Percentiles rank a stretch among this genome's conserved stretches.
Conservation (phyloP, 1,140 invertebrate species). For the Aphis craccivora region DNA sequence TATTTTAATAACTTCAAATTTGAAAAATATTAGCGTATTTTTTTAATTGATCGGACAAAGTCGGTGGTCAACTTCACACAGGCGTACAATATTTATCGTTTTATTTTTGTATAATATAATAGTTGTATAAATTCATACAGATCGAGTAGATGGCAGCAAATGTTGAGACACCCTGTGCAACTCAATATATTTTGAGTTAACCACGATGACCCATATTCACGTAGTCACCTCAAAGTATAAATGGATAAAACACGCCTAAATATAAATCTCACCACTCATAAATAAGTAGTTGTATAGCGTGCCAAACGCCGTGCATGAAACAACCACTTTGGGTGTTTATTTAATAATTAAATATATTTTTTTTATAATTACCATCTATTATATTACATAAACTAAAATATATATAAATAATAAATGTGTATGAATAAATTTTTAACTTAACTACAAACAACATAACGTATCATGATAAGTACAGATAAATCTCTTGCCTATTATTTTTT, state of each 20-base stretch:
- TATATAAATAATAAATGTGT: background rate
- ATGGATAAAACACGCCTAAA: background rate
- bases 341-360: too few species aligned
- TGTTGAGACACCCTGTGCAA: background rate
- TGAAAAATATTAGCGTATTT: background rate
- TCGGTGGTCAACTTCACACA: too few species aligned
- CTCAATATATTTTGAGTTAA: background rate
- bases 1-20: too few species aligned
- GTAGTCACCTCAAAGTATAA: background rate
- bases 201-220: background rate
- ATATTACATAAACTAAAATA: too few species aligned
- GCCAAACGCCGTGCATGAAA: background rate
- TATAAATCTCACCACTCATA: background rate
- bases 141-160: background rate
- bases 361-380: too few species aligned
- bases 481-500: background rate
- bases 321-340: background rate
- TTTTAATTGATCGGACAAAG: background rate
- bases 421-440: background rate
- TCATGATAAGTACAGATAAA: too few species aligned
- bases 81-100: background rate
- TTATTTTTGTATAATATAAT: too few species aligned
- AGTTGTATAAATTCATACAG: background rate
- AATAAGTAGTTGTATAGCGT: background rate
- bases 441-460: background rate